phyloP scores from a whole-genome alignment of 2,113 vertebrate genomes.

The Neolamprologus devosi region DNA sequence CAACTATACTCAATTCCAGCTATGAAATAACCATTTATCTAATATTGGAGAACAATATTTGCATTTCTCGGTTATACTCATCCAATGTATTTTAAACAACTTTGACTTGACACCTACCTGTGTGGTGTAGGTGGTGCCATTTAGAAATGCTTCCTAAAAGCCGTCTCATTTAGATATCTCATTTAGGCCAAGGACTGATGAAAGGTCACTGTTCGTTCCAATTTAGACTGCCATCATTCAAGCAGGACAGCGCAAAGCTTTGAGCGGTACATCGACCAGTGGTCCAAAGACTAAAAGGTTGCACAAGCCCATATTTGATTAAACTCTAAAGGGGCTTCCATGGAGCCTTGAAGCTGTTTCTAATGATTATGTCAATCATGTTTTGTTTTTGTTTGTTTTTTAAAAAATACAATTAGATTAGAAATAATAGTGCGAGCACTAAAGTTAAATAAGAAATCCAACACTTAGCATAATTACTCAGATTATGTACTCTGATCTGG shows the following conservation, averaged over 20 bases:
- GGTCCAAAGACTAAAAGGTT: slow-evolving; percentile 47
- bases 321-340: slow-evolving; percentile 34
- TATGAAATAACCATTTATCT: neutral
- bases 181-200: neutral
- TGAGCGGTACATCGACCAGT: slow-evolving; percentile 3
- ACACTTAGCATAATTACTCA: neutral
- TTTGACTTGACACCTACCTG: neutral
- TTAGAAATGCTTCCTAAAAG: neutral
- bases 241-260: slow-evolving; percentile 9
- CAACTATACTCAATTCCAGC: neutral
- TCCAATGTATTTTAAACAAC: neutral
- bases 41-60: neutral
- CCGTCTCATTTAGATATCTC: neutral
- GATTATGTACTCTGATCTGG: neutral
- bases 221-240: slow-evolving; percentile 44
- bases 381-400: neutral
- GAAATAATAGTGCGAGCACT: neutral
- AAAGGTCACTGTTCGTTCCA: slow-evolving; percentile 45
- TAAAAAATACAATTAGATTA: neutral
- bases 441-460: neutral
- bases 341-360: slow-evolving; percentile 25
- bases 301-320: slow-evolving; percentile 43
- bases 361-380: neutral
- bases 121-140: neutral
- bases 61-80: neutral